Evolutionary conservation across 2,888 invertebrate genomes (phyloP), one percentile per base, ranked within the genome.

Genomic region (Troilus luridus): DNA sequence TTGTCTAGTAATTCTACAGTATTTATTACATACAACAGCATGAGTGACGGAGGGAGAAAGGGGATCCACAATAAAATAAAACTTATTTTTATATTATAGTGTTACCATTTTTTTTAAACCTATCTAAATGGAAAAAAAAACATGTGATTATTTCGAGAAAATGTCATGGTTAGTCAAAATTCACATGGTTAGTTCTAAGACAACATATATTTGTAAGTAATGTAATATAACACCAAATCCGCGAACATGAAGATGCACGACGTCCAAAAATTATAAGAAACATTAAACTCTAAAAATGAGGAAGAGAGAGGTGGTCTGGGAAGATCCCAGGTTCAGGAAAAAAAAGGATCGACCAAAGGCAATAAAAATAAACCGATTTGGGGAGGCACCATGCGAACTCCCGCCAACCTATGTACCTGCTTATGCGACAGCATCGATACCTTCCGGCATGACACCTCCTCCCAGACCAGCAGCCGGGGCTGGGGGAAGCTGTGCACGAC

Each of bases 291-390:
- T 27, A 6, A 72, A 72, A 41, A 85, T 85, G 85, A 85, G 85
- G 11, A 54, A 85, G 56, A 85, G 85, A 58, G 41, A 54, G 11
- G 54, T 19, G 12, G 62, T 88, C 17, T 90, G 90, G 90, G 56
- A 27, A 24, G 90, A 90, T 12, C 90, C 90, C n/a, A 90, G 90
- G 56, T 90, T 90, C 72, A 77, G 56, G 56, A 59, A 14, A 24
- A 90, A 77, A 77, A 90, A 77, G 88, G n/a, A 56, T 0, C 56
- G 24, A 27, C 90, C 90, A 12, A 90, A 90, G 12, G 6, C 72
- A 1, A 8, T 90, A 14, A 21, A 72, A 56, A 17, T 77, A 10
- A 77, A 77, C 24, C n/a, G 59, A 77, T 77, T 77, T 24, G 90
- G 90, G 3, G 72, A 90, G 9, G 59, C 72, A 72, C 41, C 90